Evolutionary conservation across 2,888 invertebrate species (phyloP), one percentile per base, ranked within the genome.

Genomic region (Drosophila ezoana): DNA sequence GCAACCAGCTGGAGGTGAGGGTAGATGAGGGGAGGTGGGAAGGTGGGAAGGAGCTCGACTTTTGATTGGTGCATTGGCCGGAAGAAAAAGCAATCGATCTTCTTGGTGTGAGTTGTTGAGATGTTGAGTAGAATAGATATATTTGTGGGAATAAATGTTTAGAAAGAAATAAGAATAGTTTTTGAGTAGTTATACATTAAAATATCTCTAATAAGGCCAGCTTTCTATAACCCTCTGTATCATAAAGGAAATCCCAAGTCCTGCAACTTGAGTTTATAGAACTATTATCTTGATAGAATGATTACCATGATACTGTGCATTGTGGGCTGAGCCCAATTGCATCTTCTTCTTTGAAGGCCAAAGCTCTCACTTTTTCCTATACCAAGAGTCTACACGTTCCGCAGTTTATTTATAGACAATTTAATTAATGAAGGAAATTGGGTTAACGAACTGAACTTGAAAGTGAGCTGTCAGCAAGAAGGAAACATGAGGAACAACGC

Each of bases 61-160:
- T 69, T 58, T 69, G 64, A 79, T 74, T 79, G 70, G 69, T 56
- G 54, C 28, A 74, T 51, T 13, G n/a, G 5, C 43, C 53, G 13
- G 52, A 14, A 13, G 11, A 35, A 44, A 43, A n/a, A 13, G 35
- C 16, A 45, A 63, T 38, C 13, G 44, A 67, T 67, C 40, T 41
- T 23, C 16, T 48, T 51, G 37, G 20, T 3, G 35, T 40, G 40
- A 10, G 11, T 9, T n/a, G 3, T 0, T 9, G 33, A 11, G 9
- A 16, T 4, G 23, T 16, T 16, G 5, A 11, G 10, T 2, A 10
- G 4, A 38, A 9, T 9, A 14, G 14, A 3, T 14, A 8, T 28
- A 9, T 38, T 9, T 8, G 4, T 10, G 2, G 16, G 10, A 16
- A 1, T 16, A 40, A 10, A 16, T 9, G 14, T 0, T 40, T 16